Base-by-base conservation (phyloP, 1,140 invertebrate genomes). In the Melitaea cinxia region DNA sequence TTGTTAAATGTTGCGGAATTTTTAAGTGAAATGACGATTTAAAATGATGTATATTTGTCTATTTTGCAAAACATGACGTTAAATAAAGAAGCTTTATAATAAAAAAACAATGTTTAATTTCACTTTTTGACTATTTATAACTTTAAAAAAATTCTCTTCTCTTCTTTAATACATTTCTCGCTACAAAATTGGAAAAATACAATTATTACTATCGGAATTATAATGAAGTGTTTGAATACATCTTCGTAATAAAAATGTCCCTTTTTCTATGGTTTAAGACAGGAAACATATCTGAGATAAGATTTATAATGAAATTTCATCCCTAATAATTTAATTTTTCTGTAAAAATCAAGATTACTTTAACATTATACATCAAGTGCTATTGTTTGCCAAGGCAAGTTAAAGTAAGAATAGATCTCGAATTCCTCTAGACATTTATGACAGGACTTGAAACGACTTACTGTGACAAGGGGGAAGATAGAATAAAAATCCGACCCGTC, bases 21-120 rank as follows among this genome's bases (percentile, higher is more conserved):
- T 83, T 88, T 85, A 88, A 83, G 78, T 81, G 75, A 78, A 79
- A 79, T 75, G 78, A 83, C 78, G 74, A 85, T 81, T 84, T 65
- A 75, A 84, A 80, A 82, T 78, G 73, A 82, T 89, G 85, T 87
- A 87, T 88, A 88, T 89, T 85, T 89, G 85, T 89, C 87, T 89
- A 88, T 90, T 88, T 90, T 90, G 87, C 87, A 88, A 87, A 88
- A 88, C 82, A 87, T 86, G 83, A 88, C 78, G 83, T 88, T 90
- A 88, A 88, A 89, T 89, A 89, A 89, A 89, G 79, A 84, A 84
- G 85, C 85, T 89, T 89, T 89, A 85, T 82, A 85, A 73, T 53
- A 58, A 53, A 39, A 1, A 50, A 0, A 3, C 6, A 7, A 6
- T 7, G 15, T 59, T 49, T 59, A 6, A 30, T 47, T 59, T 33